These are phyloP conservation scores for Myrmecophaga tridactyla DNA, from an alignment of 2,113 vertebrate species.

Conservation along the genomic window DNA sequence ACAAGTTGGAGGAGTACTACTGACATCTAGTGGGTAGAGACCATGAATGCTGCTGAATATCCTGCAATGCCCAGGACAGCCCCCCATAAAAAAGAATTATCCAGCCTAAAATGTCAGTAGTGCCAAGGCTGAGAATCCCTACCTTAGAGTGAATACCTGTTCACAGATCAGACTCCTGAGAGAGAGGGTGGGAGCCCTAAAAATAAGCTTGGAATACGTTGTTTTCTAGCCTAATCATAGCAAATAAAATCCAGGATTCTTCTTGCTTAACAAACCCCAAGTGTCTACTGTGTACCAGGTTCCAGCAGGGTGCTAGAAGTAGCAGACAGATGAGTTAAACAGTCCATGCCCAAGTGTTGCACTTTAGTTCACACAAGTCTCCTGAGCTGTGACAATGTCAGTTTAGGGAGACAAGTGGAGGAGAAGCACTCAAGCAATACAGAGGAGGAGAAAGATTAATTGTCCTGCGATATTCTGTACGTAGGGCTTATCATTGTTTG, in stretches of 20 bases:
- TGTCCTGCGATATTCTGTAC: background rate
- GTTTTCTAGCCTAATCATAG: slow-evolving; percentile 24
- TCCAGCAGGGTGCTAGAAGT: background rate
- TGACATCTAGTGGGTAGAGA: background rate
- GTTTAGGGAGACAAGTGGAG: background rate
- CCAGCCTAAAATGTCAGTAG: background rate
- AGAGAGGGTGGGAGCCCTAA: background rate
- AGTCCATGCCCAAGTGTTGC: background rate
- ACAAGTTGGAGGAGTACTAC: background rate
- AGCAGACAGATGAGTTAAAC: background rate
- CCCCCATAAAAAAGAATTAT: background rate
- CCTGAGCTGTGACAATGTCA: background rate
- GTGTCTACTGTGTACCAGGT: background rate
- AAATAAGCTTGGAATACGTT: slow-evolving; percentile 17
- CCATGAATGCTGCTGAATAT: background rate
- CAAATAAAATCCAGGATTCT: background rate
- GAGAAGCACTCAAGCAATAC: background rate
- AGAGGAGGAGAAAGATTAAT: background rate
- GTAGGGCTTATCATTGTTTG: background rate
- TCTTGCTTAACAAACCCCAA: background rate
- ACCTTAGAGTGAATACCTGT: background rate
- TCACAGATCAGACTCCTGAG: background rate
- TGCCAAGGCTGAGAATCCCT: background rate
- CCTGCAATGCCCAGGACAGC: background rate
- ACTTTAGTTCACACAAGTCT: background rate